Conservation (phyloP, 2,797 vertebrate genomes). For the Coracias cyanogaster region DNA sequence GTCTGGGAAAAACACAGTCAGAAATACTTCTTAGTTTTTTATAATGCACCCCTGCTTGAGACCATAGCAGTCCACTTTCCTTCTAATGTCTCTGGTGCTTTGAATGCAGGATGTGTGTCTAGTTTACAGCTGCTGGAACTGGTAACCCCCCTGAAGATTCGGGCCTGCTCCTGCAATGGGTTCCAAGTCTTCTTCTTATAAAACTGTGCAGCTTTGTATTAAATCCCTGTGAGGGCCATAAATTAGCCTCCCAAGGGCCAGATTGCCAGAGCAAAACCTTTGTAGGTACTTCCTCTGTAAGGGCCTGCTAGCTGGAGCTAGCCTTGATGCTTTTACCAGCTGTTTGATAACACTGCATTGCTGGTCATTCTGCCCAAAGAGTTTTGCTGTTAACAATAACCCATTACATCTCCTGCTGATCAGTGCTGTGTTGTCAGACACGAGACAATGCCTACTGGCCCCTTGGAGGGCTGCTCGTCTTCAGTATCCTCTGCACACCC, state of each 20-base stretch:
- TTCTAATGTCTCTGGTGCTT: background rate
- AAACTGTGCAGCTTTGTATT: background rate
- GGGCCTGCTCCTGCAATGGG: background rate
- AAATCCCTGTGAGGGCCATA: background rate
- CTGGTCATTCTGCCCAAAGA: background rate
- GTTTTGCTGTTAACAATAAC: background rate
- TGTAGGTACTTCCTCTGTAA: background rate
- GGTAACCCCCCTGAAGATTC: background rate
- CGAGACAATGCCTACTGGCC: background rate
- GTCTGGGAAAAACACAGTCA: background rate
- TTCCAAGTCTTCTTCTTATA: background rate
- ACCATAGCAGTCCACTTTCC: background rate
- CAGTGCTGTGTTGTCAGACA: background rate
- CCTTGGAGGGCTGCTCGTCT: background rate
- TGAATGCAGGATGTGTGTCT: background rate
- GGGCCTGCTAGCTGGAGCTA: background rate
- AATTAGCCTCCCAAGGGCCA: background rate
- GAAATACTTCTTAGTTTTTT: background rate
- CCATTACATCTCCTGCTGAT: background rate
- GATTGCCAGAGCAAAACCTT: background rate
- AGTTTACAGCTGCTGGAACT: background rate
- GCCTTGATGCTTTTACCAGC: background rate
- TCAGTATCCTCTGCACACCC: background rate
- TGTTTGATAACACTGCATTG: background rate
- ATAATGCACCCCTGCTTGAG: background rate